Base-by-base conservation (phyloP, 2,113 vertebrate genomes). In the Brevimyrus niger region DNA sequence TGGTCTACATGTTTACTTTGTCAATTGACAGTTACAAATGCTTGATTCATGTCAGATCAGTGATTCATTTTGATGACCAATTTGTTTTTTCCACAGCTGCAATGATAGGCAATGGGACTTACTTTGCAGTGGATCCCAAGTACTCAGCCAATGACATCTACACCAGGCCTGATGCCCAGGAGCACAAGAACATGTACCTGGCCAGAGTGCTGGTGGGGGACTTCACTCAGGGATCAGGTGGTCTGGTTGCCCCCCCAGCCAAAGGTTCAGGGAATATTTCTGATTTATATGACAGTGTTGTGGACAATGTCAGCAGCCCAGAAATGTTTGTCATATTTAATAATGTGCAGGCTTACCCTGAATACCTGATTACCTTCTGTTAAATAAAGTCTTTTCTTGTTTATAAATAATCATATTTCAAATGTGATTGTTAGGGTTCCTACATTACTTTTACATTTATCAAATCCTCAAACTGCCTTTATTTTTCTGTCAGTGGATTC, bases 271-370 rank as follows among this genome's bases (percentile, higher is more conserved):
- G 7, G 2, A 93, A n/a, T n/a, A n/a, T n/a, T n/a, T n/a, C 92
- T 0, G 95, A 96, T 73, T 94, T 96, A 50, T 98, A 92, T 55
- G 96, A 97, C 91, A 97, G 96, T 3, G 96, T 97, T 11, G 93
- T 92, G 2, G 94, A 97, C 88, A 38, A 91, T 0, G 0, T 23
- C 0, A 0, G 0, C 0, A 15, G 6, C 0, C 96, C 96, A 2
- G 17, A 69, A 17, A 94, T 97, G 92, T 97, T 97, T 80, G 89
- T 98, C 0, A 92, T 96, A 83, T 97, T 97, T 91, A 92, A 90
- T 85, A 97, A 97, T 76, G 92, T 94, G 31, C 96, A 97, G 89
- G 96, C 97, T 0, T 97, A 97, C 85, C 97, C 97, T 15, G 96
- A 97, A 86, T 96, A 97, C 69, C 93, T 98, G 0, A 96, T 97